Percentiles rank a stretch among this genome's conserved stretches.
Conservation (phyloP, 2,797 vertebrate species). For the Benthosema pterotum region DNA sequence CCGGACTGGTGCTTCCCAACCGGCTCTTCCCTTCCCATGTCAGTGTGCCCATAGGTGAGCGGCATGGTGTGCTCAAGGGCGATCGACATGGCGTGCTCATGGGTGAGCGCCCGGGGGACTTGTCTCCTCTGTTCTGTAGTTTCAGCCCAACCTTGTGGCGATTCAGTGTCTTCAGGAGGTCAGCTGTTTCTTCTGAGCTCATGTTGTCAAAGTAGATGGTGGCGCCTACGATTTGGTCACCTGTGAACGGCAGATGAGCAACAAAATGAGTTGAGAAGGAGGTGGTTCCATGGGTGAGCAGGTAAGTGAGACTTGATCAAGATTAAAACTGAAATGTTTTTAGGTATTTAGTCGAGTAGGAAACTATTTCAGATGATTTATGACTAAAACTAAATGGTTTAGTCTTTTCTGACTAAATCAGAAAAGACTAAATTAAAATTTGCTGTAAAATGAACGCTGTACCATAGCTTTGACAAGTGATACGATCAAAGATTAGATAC, state of each 20-base stretch:
- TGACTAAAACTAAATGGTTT: no score
- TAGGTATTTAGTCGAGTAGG: no score
- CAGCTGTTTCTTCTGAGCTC: constrained; percentile 88
- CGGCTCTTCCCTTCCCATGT: constrained; percentile 78
- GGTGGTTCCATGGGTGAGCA: background rate
- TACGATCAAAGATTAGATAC: constrained; percentile 56
- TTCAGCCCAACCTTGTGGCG: constrained; percentile 92
- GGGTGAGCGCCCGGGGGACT: constrained; percentile 84
- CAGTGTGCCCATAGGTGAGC: constrained; percentile 82
- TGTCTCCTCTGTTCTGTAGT: constrained; percentile 91
- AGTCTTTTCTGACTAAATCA: no score
- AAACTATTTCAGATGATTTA: no score
- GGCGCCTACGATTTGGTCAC: constrained; percentile 94
- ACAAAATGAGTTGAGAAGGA: constrained; percentile 11
- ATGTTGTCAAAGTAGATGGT: constrained; percentile 96
- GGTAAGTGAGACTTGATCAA: background rate
- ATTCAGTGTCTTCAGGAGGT: constrained; percentile 88
- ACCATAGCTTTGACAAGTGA: constrained; percentile 1
- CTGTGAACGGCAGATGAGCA: constrained; percentile 60
- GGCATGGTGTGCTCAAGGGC: constrained; percentile 80
- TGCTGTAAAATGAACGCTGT: background rate
- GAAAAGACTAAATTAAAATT: no score
- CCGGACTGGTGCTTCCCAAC: constrained; percentile 82
- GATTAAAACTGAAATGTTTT: no score
- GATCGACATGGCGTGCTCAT: constrained; percentile 83